Evolutionary conservation across 2,888 invertebrate genomes (phyloP).

Genomic region (Steinernema hermaphroditum): DNA sequence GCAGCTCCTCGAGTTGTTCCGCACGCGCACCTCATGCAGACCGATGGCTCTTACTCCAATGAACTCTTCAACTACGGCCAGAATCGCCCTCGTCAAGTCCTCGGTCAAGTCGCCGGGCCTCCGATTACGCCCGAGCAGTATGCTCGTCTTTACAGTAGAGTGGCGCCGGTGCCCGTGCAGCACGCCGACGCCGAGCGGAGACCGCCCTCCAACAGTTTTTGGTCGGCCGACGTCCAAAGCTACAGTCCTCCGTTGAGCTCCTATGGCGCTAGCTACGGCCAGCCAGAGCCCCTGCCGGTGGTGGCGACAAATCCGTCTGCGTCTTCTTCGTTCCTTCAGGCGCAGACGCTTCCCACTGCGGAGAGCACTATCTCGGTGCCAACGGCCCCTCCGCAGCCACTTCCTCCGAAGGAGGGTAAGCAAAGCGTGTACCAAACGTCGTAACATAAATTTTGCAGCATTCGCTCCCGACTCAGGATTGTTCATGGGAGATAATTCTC

Average conservation of each 20-base stretch:
- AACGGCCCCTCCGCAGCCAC: background rate
- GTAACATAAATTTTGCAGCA: background rate
- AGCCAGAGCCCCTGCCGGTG: background rate
- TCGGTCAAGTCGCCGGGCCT: background rate
- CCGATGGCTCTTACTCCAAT: background rate
- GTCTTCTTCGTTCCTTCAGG: no score
- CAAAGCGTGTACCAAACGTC: background rate
- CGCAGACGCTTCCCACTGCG: background rate
- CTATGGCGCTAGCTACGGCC: background rate
- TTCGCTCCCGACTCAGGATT: background rate
- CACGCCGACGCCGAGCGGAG: background rate
- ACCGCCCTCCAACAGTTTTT: background rate
- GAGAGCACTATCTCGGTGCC: background rate
- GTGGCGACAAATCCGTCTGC: no score
- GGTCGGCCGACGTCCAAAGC: conserved; percentile 17
- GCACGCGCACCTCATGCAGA: background rate
- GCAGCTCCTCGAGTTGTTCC: background rate
- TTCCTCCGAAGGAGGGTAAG: background rate
- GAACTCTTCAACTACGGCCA: background rate
- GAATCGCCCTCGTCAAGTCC: background rate
- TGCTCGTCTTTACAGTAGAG: background rate
- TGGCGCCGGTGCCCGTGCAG: background rate
- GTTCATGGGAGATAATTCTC: background rate
- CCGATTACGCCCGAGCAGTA: conserved; percentile 10
- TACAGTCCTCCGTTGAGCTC: background rate